Evolutionary conservation across 1,140 invertebrate genomes (phyloP), one percentile per base, ranked within the genome.

Genomic region (Drosophila mayri): DNA sequence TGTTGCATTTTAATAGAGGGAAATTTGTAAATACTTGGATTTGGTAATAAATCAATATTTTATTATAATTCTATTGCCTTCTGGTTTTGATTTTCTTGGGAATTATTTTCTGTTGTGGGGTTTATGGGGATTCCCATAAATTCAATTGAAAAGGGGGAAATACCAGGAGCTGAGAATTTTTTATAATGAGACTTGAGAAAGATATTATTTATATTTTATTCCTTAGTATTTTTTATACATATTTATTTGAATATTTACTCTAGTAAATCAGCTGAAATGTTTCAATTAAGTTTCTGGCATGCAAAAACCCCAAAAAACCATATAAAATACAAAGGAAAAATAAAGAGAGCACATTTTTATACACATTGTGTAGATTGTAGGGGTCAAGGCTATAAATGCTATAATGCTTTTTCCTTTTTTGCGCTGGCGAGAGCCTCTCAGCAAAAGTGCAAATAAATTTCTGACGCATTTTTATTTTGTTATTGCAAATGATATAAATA

Each of bases 391-490:
- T 73, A 73, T 72, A 72, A 76, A n/a, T 47, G 40, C 22, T 20
- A 10, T 46, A 41, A 61, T 11, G 10, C 32, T 12, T 30, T 30
- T 30, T 8, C 6, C 32, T 12, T 30, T 30, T 30, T 30, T 18
- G 18, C 35, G 54, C 38, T 35, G n/a, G n/a, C n/a, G n/a, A n/a
- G n/a, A n/a, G n/a, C n/a, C 30, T 49, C 40, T 49, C 43, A 79
- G 81, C 62, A 87, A 87, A 86, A 87, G 83, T 86, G 82, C 83
- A 86, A 87, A 87, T 79, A 83, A 87, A 87, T 78, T 82, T 87
- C 79, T 87, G 83, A 87, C 83, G 83, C 83, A 87, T 83, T 87
- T 88, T 83, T 81, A 79, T 81, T 81, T 76, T 87, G 83, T 87
- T 87, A 76, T 88, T 87, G 83, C 79, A 87, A 86, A 79, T 82